A percentile compares a stretch with the other conserved stretches of the same genome.
Conservation (phyloP, 2,888 invertebrate genomes). For the Coecobrya sp. region DNA sequence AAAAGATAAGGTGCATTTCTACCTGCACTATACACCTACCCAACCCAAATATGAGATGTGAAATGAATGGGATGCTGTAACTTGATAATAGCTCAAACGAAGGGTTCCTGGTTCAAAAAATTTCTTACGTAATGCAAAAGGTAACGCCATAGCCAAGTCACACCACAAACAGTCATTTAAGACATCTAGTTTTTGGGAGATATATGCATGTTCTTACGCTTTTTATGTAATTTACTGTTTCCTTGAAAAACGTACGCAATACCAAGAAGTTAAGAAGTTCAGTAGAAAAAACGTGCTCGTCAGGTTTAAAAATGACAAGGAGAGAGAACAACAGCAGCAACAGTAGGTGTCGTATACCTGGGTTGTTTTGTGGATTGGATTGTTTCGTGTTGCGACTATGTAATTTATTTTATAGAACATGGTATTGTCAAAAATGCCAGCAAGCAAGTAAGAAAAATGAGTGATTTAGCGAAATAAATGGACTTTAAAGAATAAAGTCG, state of each 20-base stretch:
- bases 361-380: conserved; percentile 24
- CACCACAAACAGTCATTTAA: conserved; percentile 41
- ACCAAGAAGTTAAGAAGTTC: conserved; percentile 46
- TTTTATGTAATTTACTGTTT: conserved; percentile 65
- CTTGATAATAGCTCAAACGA: conserved; percentile 33
- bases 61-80: conserved; percentile 15
- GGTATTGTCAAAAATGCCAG: background rate
- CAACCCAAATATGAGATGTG: conserved; percentile 2
- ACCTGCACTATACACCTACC: background rate
- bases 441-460: background rate
- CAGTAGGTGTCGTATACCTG: conserved; percentile 28
- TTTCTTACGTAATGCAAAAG: conserved; percentile 26
- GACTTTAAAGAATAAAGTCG: background rate
- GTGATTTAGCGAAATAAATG: conserved; percentile 7
- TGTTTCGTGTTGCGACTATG: conserved; percentile 37
- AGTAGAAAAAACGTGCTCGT: conserved; percentile 49
- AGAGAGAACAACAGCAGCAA: conserved; percentile 6
- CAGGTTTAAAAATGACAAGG: conserved; percentile 27
- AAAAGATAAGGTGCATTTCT: background rate
- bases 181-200: conserved; percentile 60
- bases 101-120: conserved; percentile 51
- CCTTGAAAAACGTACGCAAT: conserved; percentile 77
- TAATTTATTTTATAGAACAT: background rate
- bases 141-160: conserved; percentile 30
- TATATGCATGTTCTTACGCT: background rate